phyloP scores from a whole-genome alignment of 30 jellyfish, hydroid and myxozoan genomes.

The Hydractinia echinata region DNA sequence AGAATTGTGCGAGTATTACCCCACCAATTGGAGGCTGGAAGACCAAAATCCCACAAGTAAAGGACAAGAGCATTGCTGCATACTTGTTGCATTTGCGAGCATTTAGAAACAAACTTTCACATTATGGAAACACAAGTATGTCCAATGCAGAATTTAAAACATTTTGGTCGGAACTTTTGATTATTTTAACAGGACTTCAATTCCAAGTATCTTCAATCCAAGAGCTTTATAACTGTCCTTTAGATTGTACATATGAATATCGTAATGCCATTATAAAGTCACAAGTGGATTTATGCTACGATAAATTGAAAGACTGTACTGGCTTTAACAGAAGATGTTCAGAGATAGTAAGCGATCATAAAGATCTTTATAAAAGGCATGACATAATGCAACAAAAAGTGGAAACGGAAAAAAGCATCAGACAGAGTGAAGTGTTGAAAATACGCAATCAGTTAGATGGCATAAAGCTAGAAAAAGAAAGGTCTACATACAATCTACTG shows the following conservation, averaged over 20 bases:
- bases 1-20: neutral
- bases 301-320: neutral
- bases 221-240: neutral
- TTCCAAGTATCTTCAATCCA: neutral
- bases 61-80: neutral
- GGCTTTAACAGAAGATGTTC: too few species aligned
- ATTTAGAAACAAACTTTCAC: neutral
- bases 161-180: neutral
- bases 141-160: neutral
- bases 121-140: neutral
- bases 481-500: too few species aligned
- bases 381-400: too few species aligned
- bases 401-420: too few species aligned
- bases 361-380: too few species aligned
- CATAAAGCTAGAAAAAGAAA: too few species aligned
- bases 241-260: neutral
- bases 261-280: neutral
- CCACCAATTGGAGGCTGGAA: conserved; percentile 13
- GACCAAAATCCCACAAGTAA: neutral
- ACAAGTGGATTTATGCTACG: neutral
- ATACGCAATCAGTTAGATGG: too few species aligned
- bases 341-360: too few species aligned
- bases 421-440: too few species aligned
- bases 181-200: neutral
- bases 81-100: neutral